Conservation (phyloP, 1,140 invertebrate genomes). For the Drosophila saltans region DNA sequence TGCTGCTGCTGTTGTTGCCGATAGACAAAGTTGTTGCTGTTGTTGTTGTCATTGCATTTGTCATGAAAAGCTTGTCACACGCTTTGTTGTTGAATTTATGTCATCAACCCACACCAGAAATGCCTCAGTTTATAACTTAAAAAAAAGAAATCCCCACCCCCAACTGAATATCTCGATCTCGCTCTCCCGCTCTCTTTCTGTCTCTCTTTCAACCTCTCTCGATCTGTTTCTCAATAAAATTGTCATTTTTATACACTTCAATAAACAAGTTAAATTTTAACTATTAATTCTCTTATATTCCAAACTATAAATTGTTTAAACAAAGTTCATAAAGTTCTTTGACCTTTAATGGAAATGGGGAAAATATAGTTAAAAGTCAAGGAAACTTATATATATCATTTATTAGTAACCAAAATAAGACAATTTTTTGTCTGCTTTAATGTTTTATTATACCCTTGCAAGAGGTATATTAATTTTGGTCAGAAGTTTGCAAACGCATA, state of each 20-base stretch:
- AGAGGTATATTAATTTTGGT: too few relatives aligned
- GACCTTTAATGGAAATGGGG: too few relatives aligned
- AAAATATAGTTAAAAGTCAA: too few relatives aligned
- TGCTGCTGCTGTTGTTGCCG: slow-evolving; percentile 23
- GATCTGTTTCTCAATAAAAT: not conserved
- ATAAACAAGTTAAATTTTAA: not conserved
- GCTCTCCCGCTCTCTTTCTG: not conserved
- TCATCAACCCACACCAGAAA: slow-evolving; percentile 43
- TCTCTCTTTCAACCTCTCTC: not conserved
- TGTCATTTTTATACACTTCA: not conserved
- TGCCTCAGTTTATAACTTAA: not conserved
- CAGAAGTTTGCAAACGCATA: too few relatives aligned
- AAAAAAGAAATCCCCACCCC: not conserved
- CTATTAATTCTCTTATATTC: not conserved
- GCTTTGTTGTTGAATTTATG: slow-evolving; percentile 56
- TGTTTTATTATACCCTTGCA: too few relatives aligned
- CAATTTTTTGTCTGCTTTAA: too few relatives aligned
- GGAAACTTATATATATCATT: too few relatives aligned
- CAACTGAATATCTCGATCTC: not conserved
- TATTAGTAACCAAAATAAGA: too few relatives aligned
- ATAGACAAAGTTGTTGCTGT: slow-evolving; percentile 14
- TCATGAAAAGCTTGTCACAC: slow-evolving; percentile 70
- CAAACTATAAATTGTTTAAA: too few relatives aligned
- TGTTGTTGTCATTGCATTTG: slow-evolving; percentile 66
- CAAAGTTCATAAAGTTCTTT: too few relatives aligned